Base-by-base conservation (phyloP, 1,140 invertebrate genomes). In the Diabrotica undecimpunctata region DNA sequence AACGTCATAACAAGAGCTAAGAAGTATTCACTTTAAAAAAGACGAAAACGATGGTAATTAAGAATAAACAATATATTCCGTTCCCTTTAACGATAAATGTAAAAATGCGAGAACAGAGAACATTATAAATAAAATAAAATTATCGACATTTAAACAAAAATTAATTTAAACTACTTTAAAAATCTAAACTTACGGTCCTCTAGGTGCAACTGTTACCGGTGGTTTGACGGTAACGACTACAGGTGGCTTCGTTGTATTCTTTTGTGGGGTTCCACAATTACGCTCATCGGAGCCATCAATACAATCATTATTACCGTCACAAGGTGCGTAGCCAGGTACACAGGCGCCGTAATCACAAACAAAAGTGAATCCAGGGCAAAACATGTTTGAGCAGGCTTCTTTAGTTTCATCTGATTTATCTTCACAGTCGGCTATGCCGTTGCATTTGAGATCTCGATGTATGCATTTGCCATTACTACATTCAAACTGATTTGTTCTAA, bases 221-320 rank as follows among this genome's bases (percentile, higher is more conserved):
- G 25, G 25, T 25, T 25, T 25, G 4, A 2, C 25, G 25, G 25
- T 25, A 25, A 46, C 6, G n/a, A 46, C n/a, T 10, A 46, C 41
- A 3, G 41, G 41, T 10, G 41, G 41, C n/a, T 46, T 46, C 8
- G 41, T 46, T 46, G 41, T 8, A 10, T 46, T 46, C 41, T 8
- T 2, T 8, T 8, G 8, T 10, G 8, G 8, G 8, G 65, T 65
- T 38, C 46, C 54, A 39, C 50, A 12, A 5, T 74, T 56, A 11
- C 68, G 65, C 67, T 90, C 92, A 75, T 94, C 92, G 5, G 89
- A 89, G 9, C 83, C 83, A 70, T 91, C 88, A 0, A 79, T 64
- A 74, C 90, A 93, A 61, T 92, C 84, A 41, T 74, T 74, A 3
- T 78, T 70, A 0, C 83, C 82, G 75, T 92, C 81, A 69, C 87